Evolutionary conservation across 1,140 invertebrate genomes (phyloP), one percentile per base, ranked within the genome.

Genomic region (Megalopta genalis): DNA sequence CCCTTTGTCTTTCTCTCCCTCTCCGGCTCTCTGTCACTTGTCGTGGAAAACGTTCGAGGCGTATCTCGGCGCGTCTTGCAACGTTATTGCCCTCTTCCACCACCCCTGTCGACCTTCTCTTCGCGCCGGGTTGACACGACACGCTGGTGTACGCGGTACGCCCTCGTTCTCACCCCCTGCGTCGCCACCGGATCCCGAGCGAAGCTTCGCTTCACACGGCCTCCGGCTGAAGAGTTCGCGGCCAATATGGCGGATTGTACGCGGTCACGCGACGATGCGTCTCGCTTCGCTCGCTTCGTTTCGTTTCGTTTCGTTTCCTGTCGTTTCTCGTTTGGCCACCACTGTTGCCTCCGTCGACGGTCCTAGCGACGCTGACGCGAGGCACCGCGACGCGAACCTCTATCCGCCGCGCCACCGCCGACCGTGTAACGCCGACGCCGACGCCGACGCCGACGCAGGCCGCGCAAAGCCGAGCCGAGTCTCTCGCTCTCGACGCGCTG

Each of bases 351-450:
- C 59, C 81, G 71, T 81, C 72, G 64, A 76, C 69, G 73, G 77
- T 77, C 85, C 52, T 77, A 74, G 76, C 86, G 81, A 81, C 86
- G 79, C 83, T 77, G 79, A 88, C 77, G 89, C 84, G 77, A 85
- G 71, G 73, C 88, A 86, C 81, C 88, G 85, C 86, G 88, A 85
- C 78, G 89, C 85, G 84, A 83, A 80, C 85, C 86, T 83, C 75
- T 64, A 79, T 32, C 32, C 81, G 76, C 69, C 83, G 10, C 10
- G 39, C 39, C 64, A 66, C 62, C 77, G 70, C 49, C 16, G 54
- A 9, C 21, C 32, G 32, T 32, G 32, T 32, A 32, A 32, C 81
- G 76, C 69, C 83, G 10, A 46, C 10, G 39, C 39, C 64, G 71
- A 67, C 77, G 70, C 49, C 16, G 54, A 9, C 21, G 54, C 80